Conservation (phyloP, 2,888 invertebrate species). For the Xylocampa areola region DNA sequence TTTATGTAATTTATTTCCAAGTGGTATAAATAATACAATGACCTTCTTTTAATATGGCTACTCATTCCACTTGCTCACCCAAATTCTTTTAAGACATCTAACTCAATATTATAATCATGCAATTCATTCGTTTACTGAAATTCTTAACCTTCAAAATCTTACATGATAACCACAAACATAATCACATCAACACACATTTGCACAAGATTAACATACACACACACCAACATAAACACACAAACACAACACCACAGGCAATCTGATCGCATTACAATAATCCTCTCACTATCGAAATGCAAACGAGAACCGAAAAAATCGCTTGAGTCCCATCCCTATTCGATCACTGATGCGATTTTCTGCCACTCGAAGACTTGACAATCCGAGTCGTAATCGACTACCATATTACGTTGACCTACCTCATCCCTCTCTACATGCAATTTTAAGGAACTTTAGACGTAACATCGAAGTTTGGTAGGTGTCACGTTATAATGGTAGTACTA, state of each 20-base stretch:
- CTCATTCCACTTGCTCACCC: neutral
- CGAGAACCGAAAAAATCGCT: constrained; percentile 54
- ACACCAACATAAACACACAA: constrained; percentile 24
- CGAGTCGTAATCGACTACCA: constrained; percentile 68
- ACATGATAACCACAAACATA: constrained; percentile 13
- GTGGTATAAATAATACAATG: too few species aligned
- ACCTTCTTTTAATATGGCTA: too few species aligned
- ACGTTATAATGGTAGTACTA: constrained; percentile 52
- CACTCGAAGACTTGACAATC: constrained; percentile 79
- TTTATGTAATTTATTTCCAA: too few species aligned
- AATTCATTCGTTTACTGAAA: neutral
- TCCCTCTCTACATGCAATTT: constrained; percentile 10
- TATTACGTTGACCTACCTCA: constrained; percentile 24
- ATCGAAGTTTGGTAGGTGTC: constrained; percentile 17
- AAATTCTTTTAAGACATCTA: neutral
- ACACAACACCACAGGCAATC: constrained; percentile 28
- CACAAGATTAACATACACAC: constrained; percentile 26
- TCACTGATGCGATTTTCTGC: constrained; percentile 82
- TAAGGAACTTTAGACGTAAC: constrained; percentile 13
- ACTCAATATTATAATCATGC: neutral
- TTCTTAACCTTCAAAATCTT: constrained; percentile 2
- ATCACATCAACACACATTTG: constrained; percentile 21
- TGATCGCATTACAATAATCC: constrained; percentile 57
- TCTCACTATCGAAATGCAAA: constrained; percentile 62
- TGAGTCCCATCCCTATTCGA: constrained; percentile 57